Evolutionary conservation across 2,888 invertebrate genomes (phyloP), one percentile per base, ranked within the genome.

Genomic region (Tinea pellionella): DNA sequence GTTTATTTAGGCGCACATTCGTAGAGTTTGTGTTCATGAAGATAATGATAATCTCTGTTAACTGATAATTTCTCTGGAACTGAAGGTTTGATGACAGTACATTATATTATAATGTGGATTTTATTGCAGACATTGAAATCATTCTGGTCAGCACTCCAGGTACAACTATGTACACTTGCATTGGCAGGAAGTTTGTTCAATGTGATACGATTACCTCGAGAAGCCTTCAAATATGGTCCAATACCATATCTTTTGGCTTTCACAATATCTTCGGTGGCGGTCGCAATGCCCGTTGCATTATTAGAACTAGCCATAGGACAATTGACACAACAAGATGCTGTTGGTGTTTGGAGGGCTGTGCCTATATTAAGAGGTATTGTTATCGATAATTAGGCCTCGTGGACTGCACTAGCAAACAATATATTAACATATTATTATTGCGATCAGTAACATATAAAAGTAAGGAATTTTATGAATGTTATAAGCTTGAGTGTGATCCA

Each of bases 241-340:
- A 81, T 91, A 43, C 89, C 90, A 0, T 91, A 91, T 73, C 77
- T 91, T 66, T 84, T 90, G 65, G 86, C 89, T 55, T 91, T 91
- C 77, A 79, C 89, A 15, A 79, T 89, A 63, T 85, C 91, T 74
- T 80, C 89, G 62, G 70, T 91, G 60, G 74, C 88, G 47, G 79
- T 89, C n/a, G 90, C 90, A 12, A 74, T 91, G 37, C 91, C 91
- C 0, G 80, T 89, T 16, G 79, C 89, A 9, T 80, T 91, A 66
- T 77, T 92, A 62, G 91, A 92, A 75, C 76, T 92, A 65, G 89
- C 90, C 0, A 88, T 91, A 70, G 92, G 91, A 2, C 91, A 92
- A 72, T 80, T 92, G 63, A 90, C 91, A 57, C 90, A 90, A 66
- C 90, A 91, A 66, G 91, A 91, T 18, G 89, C 91, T n/a, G 89